These are phyloP conservation scores for Drosophila affinis DNA, from an alignment of 2,888 invertebrate genomes.

Conservation along the genomic window DNA sequence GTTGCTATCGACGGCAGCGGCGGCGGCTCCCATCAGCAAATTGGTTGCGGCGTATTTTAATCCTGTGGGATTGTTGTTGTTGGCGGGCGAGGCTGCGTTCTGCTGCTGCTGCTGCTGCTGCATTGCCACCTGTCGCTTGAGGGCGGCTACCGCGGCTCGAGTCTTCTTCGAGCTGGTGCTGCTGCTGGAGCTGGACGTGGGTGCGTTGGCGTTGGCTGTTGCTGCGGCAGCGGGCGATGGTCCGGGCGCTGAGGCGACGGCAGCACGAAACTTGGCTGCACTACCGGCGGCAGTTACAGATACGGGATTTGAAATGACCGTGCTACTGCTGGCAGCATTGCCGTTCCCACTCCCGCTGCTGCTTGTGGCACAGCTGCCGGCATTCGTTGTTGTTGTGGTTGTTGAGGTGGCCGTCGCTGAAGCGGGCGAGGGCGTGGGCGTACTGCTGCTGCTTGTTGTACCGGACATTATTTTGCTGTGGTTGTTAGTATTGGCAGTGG, in stretches of 20 bases:
- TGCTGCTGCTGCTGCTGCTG: conserved; percentile 68
- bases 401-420: conserved; percentile 46
- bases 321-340: conserved; percentile 46
- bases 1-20: conserved; percentile 79
- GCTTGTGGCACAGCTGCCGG: conserved; percentile 32
- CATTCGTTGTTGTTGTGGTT: conserved; percentile 53
- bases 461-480: conserved; percentile 77
- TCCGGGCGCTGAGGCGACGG: conserved; percentile 70
- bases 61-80: conserved; percentile 30
- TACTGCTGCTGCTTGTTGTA: conserved; percentile 50
- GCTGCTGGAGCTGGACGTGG: conserved; percentile 56
- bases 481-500: conserved; percentile 65
- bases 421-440: conserved; percentile 63
- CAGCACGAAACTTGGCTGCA: conserved; percentile 71
- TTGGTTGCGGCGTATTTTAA: conserved; percentile 76
- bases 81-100: conserved; percentile 59
- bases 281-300: conserved; percentile 53
- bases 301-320: conserved; percentile 45
- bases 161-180: conserved; percentile 62
- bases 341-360: conserved; percentile 35
- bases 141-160: conserved; percentile 69
- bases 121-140: conserved; percentile 67
- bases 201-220: conserved; percentile 45
- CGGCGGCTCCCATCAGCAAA: conserved; percentile 77
- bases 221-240: conserved; percentile 30